These are phyloP conservation scores for Punctoribates punctum DNA, from an alignment of 2,888 invertebrate species.

Conservation along the genomic window DNA sequence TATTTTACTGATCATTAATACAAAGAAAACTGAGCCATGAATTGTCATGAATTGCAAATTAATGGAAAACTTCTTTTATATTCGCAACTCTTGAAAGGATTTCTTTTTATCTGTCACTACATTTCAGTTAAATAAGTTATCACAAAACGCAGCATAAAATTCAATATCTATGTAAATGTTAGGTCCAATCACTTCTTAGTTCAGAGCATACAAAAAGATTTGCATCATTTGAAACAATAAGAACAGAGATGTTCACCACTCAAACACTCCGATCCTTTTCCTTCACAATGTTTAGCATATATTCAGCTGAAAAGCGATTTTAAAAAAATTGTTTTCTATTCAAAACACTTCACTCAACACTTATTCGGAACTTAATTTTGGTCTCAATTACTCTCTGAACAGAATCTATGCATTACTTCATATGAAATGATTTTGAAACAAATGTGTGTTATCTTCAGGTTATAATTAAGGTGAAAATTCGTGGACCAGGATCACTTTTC, in stretches of 20 bases:
- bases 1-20: neutral
- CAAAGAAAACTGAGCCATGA: neutral
- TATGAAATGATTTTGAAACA: too few species aligned
- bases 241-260: neutral
- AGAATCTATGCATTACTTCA: too few species aligned
- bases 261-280: neutral
- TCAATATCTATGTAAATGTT: conserved; percentile 30
- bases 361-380: too few species aligned
- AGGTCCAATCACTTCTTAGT: neutral
- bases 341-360: too few species aligned
- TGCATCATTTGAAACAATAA: neutral
- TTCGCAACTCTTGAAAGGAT: neutral
- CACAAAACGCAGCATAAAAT: conserved; percentile 2
- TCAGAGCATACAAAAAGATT: neutral
- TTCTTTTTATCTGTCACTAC: neutral
- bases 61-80: neutral
- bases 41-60: conserved; percentile 33
- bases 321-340: too few species aligned
- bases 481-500: too few species aligned
- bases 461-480: too few species aligned
- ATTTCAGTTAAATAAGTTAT: conserved; percentile 25
- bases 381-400: too few species aligned
- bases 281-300: too few species aligned
- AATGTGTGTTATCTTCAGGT: too few species aligned
- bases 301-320: too few species aligned